A percentile compares a stretch with the other conserved stretches of the same genome.
Conservation (phyloP, 2,888 invertebrate genomes). For the Helleia helle region DNA sequence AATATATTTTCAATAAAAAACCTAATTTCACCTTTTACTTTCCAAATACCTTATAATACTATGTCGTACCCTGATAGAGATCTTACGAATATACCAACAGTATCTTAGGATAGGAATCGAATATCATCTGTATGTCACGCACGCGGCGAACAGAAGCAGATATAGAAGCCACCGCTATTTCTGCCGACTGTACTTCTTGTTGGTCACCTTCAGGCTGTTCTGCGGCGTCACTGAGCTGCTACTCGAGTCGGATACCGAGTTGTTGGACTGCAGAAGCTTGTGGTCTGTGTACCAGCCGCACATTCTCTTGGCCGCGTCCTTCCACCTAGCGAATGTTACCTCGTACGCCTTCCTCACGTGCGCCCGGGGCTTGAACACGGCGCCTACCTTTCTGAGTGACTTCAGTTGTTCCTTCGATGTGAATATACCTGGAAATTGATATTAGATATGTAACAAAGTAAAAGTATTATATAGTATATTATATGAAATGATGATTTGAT, state of each 20-base stretch:
- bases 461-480: too few relatives aligned
- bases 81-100: slow-evolving; percentile 8
- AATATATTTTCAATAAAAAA: too few relatives aligned
- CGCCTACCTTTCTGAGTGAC: slow-evolving; percentile 73
- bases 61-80: too few relatives aligned
- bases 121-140: slow-evolving; percentile 48
- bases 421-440: slow-evolving; percentile 79
- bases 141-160: slow-evolving; percentile 38
- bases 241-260: slow-evolving; percentile 31
- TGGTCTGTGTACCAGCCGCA: slow-evolving; percentile 67
- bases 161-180: slow-evolving; percentile 59
- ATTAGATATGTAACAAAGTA: too few relatives aligned
- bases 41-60: too few relatives aligned
- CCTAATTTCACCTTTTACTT: too few relatives aligned
- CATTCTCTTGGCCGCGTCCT: slow-evolving; percentile 72
- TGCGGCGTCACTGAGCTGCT: slow-evolving; percentile 30
- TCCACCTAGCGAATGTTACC: slow-evolving; percentile 63
- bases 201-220: slow-evolving; percentile 35
- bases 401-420: slow-evolving; percentile 77
- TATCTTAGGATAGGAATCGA: slow-evolving; percentile 13
- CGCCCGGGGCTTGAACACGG: slow-evolving; percentile 73
- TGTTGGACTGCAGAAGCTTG: slow-evolving; percentile 11
- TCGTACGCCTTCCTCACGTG: slow-evolving; percentile 45
- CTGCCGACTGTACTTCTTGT: slow-evolving; percentile 32
- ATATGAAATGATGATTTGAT: too few relatives aligned